Base-by-base conservation (phyloP, 2,113 vertebrate species). In the Ondatra zibethicus region DNA sequence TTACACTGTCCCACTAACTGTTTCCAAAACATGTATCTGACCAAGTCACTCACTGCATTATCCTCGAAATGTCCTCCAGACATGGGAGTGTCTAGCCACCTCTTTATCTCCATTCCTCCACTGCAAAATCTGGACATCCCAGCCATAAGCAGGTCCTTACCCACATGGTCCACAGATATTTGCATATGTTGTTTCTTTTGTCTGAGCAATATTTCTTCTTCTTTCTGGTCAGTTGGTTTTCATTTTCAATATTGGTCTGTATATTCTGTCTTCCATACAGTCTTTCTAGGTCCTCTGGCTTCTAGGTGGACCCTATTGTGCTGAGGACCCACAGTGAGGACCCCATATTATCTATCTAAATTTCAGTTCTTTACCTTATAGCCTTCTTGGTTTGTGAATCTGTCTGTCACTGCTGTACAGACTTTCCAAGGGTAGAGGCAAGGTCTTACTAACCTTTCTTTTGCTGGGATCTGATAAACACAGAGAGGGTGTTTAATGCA, bases 361-460 rank as follows among this genome's bases (percentile, higher is more conserved):
- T 88, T 80, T 61, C n/a, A 72, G 27, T 95, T 36, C 58, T 39
- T 90, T 92, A 42, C 14, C 52, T 92, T 9, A 27, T n/a, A 5
- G 11, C 58, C 36, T 72, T 95, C 52, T 80, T 76, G 17, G 23
- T 63, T 63, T 63, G 61, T 21, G 61, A 63, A 63, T 63, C 39
- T 93, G 5, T 76, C 2, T 80, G 86, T 94, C 39, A 68, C 36
- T 78, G 68, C 42, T 87, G 39, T 81, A n/a, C 31, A 65, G 47
- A 66, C 13, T 93, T 93, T 81, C 82, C 91, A 96, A 91, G 66
- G 47, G 17, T 55, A 91, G 33, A 1, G 10, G 23, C 75, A 76
- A 97, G 58, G 50, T 55, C 85, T 85, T 76, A 61, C 58, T 77
- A 63, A 76, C 39, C 19, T 85, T 94, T 93, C 88, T 80, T 92